phyloP scores from a whole-genome alignment of 1,140 invertebrate species.

The Apis cerana region DNA sequence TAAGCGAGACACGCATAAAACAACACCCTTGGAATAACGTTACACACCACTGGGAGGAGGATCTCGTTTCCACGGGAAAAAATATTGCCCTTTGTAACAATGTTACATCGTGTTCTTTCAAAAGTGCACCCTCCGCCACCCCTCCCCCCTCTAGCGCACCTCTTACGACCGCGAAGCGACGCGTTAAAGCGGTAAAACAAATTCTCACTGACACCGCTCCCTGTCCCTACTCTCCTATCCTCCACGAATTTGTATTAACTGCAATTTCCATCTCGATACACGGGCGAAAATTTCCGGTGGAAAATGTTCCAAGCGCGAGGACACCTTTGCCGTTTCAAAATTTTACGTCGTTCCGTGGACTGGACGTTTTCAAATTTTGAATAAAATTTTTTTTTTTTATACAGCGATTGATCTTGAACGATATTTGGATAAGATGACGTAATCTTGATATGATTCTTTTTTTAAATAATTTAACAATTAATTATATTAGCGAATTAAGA shows the following conservation, averaged over 20 bases:
- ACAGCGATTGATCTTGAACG: too few relatives aligned
- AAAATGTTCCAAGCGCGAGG: not conserved
- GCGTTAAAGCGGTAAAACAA: conserved; percentile 23
- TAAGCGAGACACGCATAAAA: conserved; percentile 21
- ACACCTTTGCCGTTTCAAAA: too few relatives aligned
- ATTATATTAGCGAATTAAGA: too few relatives aligned
- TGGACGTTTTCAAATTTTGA: too few relatives aligned
- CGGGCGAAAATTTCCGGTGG: not conserved
- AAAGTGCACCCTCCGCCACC: not conserved
- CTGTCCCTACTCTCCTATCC: too few relatives aligned
- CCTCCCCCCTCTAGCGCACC: too few relatives aligned
- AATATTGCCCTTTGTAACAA: conserved; percentile 23
- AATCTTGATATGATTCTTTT: too few relatives aligned
- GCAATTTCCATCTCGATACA: not conserved
- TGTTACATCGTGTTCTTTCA: conserved; percentile 1
- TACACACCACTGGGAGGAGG: not conserved
- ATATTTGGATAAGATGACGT: too few relatives aligned
- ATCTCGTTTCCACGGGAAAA: not conserved
- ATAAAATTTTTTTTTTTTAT: too few relatives aligned
- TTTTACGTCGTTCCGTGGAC: too few relatives aligned
- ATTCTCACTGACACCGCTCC: not conserved
- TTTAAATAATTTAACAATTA: too few relatives aligned
- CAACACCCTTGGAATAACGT: conserved; percentile 32
- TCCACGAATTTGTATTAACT: not conserved
- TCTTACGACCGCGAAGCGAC: not conserved